These are phyloP conservation scores for Aphelenchoides besseyi DNA, from an alignment of 1,140 invertebrate species.

Conservation along the genomic window DNA sequence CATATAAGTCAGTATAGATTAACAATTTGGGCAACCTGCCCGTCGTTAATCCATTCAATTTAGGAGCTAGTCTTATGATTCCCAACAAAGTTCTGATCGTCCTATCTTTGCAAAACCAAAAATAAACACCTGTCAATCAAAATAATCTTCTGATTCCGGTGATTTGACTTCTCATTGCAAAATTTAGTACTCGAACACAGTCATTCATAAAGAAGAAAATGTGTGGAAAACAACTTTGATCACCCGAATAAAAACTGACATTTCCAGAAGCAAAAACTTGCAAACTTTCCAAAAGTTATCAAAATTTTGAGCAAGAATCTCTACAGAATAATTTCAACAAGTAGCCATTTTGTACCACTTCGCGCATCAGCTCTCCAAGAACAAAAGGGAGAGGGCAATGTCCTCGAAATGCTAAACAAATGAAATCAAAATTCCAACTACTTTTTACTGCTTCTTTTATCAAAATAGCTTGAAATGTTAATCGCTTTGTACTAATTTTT, in stretches of 20 bases:
- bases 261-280: not conserved
- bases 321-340: not conserved
- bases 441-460: not conserved
- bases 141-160: not conserved
- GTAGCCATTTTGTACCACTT: not conserved
- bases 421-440: slow-evolving; percentile 1
- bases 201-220: slow-evolving; percentile 1
- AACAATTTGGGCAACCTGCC: not conserved
- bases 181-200: not conserved
- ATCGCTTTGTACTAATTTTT: slow-evolving; percentile 1
- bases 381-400: not conserved
- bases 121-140: not conserved
- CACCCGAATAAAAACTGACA: not conserved
- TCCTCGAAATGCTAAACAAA: not conserved
- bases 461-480: not conserved
- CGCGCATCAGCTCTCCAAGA: not conserved
- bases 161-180: not conserved
- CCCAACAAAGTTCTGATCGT: not conserved
- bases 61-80: not conserved
- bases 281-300: not conserved
- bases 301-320: not conserved
- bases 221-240: not conserved
- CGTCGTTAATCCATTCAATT: not conserved
- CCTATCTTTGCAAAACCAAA: not conserved
- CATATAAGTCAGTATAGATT: not conserved